Evolutionary conservation across 2,888 invertebrate species (phyloP).

Genomic region (Eupithecia abbreviata): DNA sequence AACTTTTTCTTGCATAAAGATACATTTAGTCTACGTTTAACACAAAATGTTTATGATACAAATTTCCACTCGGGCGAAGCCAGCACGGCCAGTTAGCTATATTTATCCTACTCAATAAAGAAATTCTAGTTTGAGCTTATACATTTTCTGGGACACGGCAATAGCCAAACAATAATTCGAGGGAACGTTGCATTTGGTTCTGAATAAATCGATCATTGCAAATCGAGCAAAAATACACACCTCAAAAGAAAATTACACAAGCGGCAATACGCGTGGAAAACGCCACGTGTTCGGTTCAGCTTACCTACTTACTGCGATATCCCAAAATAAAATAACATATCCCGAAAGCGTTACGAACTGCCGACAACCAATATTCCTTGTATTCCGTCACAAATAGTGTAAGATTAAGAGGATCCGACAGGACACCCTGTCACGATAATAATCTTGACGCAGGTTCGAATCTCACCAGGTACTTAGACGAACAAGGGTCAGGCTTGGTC

Average conservation of each 20-base stretch:
- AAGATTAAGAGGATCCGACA: conserved; percentile 21
- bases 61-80: no score
- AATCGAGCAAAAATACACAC: not conserved
- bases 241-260: not conserved
- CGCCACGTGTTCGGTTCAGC: not conserved
- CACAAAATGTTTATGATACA: no score
- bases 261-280: not conserved
- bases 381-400: conserved; percentile 25
- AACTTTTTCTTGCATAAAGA: no score
- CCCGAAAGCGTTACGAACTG: conserved; percentile 7
- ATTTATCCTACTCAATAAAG: no score
- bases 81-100: no score
- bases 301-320: not conserved
- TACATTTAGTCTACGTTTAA: no score
- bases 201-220: not conserved
- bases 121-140: no score
- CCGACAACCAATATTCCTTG: conserved; percentile 9
- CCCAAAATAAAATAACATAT: not conserved
- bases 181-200: not conserved
- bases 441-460: conserved; percentile 39
- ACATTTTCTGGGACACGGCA: not conserved
- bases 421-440: conserved; percentile 33
- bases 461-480: conserved; percentile 29
- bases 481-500: conserved; percentile 24
- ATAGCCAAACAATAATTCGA: not conserved